Evolutionary conservation across 2,797 vertebrate species (phyloP).

Genomic region (Florisuga fusca): DNA sequence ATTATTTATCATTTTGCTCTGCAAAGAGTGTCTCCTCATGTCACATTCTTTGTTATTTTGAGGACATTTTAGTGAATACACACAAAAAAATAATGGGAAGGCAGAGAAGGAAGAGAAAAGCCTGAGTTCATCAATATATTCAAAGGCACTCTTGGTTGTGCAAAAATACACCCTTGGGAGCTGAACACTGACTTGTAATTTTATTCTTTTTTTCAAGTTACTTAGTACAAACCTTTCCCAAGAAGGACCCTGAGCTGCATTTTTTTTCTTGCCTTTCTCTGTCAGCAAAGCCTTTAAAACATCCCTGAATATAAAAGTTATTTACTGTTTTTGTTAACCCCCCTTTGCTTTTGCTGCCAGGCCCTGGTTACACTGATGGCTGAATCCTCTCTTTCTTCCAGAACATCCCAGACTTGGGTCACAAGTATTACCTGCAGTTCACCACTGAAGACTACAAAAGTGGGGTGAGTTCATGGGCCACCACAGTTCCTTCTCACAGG

Average conservation of each 20-base stretch:
- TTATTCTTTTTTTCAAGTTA: neutral
- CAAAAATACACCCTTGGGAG: neutral
- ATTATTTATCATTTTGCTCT: neutral
- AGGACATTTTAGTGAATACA: neutral
- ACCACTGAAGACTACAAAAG: conserved; percentile 37
- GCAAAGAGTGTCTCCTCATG: neutral
- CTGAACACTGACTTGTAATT: neutral
- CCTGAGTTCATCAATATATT: neutral
- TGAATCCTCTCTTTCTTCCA: conserved; percentile 35
- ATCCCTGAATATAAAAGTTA: neutral
- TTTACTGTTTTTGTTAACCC: neutral
- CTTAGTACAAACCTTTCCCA: neutral
- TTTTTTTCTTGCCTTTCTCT: neutral
- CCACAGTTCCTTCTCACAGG: accelerated
- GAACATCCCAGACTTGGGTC: conserved; percentile 23
- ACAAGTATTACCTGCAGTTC: conserved; percentile 66
- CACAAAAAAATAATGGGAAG: neutral
- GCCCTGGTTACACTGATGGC: neutral
- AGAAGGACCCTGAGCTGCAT: neutral
- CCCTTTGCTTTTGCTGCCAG: neutral
- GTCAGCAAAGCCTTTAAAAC: neutral
- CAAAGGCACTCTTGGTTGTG: neutral
- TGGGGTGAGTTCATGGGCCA: conserved; percentile 36
- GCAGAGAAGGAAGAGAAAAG: neutral
- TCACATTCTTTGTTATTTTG: neutral